A percentile compares a stretch with the other conserved stretches of the same genome.
Conservation (phyloP, 2,113 vertebrate species). For the Coracopsis vasa region DNA sequence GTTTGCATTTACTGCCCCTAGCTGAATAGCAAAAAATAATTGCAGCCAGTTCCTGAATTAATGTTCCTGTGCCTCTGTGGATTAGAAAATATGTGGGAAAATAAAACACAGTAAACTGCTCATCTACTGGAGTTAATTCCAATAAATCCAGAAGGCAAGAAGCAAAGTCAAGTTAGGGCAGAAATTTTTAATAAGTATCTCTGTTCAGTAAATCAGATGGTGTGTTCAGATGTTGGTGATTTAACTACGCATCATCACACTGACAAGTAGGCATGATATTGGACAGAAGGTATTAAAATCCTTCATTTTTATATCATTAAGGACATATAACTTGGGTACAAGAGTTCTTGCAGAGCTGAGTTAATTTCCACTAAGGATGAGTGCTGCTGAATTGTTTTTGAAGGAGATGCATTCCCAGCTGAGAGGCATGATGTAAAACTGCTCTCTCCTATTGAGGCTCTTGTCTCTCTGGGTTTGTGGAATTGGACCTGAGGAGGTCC, state of each 20-base stretch:
- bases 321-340: slow-evolving; percentile 35
- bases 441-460: neutral
- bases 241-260: neutral
- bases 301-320: slow-evolving; percentile 26
- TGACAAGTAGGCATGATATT: slow-evolving; percentile 46
- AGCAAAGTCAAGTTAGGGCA: slow-evolving; percentile 14
- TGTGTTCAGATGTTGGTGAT: slow-evolving; percentile 43
- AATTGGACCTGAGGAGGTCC: neutral
- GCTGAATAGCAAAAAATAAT: slow-evolving; percentile 54
- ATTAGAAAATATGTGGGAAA: slow-evolving; percentile 52
- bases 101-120: slow-evolving; percentile 43
- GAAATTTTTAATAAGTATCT: slow-evolving; percentile 34
- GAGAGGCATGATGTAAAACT: neutral
- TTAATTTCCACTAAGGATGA: slow-evolving; percentile 25
- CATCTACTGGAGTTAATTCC: slow-evolving; percentile 47
- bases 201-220: slow-evolving; percentile 48
- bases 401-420: neutral
- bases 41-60: slow-evolving; percentile 51
- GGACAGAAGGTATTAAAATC: slow-evolving; percentile 50
- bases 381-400: neutral
- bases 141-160: slow-evolving; percentile 31
- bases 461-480: neutral
- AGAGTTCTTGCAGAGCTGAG: neutral
- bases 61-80: slow-evolving; percentile 25
- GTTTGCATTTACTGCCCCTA: slow-evolving; percentile 43